Evolutionary conservation across 2,797 vertebrate species (phyloP).

Genomic region (Varecia variegata): DNA sequence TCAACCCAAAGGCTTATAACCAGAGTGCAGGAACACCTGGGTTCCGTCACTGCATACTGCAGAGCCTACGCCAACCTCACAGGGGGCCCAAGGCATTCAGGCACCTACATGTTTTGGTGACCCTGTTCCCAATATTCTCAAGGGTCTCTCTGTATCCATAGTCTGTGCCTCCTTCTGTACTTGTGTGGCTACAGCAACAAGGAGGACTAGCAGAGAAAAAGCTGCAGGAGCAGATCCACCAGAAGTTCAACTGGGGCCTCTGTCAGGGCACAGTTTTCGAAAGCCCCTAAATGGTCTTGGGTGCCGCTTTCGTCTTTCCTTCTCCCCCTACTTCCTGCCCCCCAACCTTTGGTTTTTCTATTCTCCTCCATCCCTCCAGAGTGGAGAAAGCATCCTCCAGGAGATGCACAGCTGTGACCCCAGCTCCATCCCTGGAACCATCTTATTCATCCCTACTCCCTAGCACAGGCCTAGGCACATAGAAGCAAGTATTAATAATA

Average conservation of each 20-base stretch:
- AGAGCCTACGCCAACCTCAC: background rate
- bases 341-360: background rate
- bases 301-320: background rate
- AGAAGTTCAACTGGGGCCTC: background rate
- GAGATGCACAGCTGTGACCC: background rate
- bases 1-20: slow-evolving; percentile 89
- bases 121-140: background rate
- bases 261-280: no score
- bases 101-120: no score
- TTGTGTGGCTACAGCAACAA: background rate
- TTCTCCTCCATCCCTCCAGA: background rate
- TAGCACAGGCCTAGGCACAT: background rate
- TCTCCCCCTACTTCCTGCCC: background rate
- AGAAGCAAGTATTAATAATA: background rate
- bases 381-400: background rate
- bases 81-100: background rate
- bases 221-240: background rate
- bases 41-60: slow-evolving; percentile 80
- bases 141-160: background rate
- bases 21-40: slow-evolving; percentile 85
- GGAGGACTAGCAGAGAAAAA: background rate
- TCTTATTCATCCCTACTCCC: background rate
- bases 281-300: background rate
- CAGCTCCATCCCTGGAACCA: background rate
- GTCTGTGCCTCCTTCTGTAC: background rate